Conservation (phyloP, 2,888 invertebrate species). For the Orthonychiurus folsomi region DNA sequence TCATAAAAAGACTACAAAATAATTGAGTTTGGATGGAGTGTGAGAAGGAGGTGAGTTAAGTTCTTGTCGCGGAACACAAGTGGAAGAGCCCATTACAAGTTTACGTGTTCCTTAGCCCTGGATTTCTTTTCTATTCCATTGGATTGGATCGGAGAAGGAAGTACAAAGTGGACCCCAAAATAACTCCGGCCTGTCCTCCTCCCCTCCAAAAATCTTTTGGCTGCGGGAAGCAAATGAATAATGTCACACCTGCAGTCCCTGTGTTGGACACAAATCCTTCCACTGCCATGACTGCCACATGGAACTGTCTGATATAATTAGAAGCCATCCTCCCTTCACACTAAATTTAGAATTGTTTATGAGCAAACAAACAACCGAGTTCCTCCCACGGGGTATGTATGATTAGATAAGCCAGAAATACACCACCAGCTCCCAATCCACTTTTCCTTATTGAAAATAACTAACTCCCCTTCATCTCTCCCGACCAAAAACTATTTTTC, state of each 20-base stretch:
- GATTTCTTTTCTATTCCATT: too few relatives aligned
- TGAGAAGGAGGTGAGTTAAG: too few relatives aligned
- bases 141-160: too few relatives aligned
- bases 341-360: constrained; percentile 32
- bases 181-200: constrained; percentile 13
- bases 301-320: constrained; percentile 22
- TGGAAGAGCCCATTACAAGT: too few relatives aligned
- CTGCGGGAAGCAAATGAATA: constrained; percentile 23
- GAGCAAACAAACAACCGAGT: constrained; percentile 30
- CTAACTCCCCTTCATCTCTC: constrained; percentile 13
- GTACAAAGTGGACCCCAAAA: constrained; percentile 17
- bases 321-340: constrained; percentile 16
- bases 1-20: neutral
- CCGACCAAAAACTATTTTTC: neutral
- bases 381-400: constrained; percentile 19
- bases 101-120: too few relatives aligned
- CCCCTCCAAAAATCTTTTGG: neutral
- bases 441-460: constrained; percentile 18
- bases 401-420: constrained; percentile 23
- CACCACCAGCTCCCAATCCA: constrained; percentile 12
- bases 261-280: neutral
- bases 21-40: neutral
- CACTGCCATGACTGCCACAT: too few relatives aligned
- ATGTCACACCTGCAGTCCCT: constrained; percentile 23
- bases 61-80: too few relatives aligned